Conservation (phyloP, 2,888 invertebrate genomes). For the Campopleginae sp. region DNA sequence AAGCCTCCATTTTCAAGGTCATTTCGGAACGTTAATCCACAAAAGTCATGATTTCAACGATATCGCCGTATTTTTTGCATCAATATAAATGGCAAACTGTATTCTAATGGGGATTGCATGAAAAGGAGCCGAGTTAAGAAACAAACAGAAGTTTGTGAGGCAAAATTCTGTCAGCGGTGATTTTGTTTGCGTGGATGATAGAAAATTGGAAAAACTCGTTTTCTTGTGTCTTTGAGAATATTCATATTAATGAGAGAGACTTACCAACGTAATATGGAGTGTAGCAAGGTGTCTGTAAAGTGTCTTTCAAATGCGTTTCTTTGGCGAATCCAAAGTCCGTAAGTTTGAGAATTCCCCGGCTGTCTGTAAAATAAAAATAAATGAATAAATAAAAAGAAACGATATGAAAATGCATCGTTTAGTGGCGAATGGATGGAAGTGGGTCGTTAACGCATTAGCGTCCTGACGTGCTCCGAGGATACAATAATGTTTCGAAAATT, state of each 20-base stretch:
- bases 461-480: slow-evolving; percentile 44
- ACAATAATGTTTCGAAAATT: slow-evolving; percentile 43
- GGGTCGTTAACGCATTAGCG: slow-evolving; percentile 65
- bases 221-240: not conserved
- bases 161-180: not conserved
- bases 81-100: not conserved
- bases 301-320: slow-evolving; percentile 93
- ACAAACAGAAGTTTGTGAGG: not conserved
- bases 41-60: not conserved
- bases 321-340: slow-evolving; percentile 99
- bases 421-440: slow-evolving; percentile 3
- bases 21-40: not conserved
- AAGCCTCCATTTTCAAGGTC: not conserved
- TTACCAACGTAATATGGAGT: slow-evolving; percentile 99
- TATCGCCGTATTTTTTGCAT: not conserved
- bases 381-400: slow-evolving; percentile 29
- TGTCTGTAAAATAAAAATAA: slow-evolving; percentile 80
- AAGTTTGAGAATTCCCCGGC: slow-evolving; percentile 94
- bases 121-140: not conserved
- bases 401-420: slow-evolving; percentile 11
- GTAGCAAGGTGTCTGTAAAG: slow-evolving; percentile 98
- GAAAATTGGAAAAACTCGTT: not conserved
- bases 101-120: not conserved
- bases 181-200: not conserved
- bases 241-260: slow-evolving; percentile 74